A percentile compares a stretch with the other conserved stretches of the same genome.
These are phyloP conservation scores for Thoracochromis brauschi DNA, from an alignment of 2,113 vertebrate genomes.

Conservation along the genomic window DNA sequence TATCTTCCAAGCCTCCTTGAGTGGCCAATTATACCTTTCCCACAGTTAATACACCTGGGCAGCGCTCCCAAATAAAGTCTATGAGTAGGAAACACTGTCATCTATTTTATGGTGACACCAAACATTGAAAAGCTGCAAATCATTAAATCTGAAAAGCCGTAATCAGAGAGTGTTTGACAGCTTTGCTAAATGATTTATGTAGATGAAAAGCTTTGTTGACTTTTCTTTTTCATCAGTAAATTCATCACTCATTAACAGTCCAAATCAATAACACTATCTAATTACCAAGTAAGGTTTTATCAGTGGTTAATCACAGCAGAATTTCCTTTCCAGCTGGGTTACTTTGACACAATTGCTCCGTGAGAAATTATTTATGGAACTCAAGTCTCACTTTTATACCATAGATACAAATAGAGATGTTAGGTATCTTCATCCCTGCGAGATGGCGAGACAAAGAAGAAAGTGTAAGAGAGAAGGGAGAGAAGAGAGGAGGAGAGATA, in stretches of 20 bases:
- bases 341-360: neutral
- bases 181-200: neutral
- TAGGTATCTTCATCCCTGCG: neutral
- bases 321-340: neutral
- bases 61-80: accelerated
- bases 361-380: neutral
- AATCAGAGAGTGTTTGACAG: neutral
- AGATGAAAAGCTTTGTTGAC: neutral
- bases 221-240: neutral
- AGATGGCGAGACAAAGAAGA: neutral
- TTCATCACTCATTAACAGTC: neutral
- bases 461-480: neutral
- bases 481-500: neutral
- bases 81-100: neutral
- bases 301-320: neutral
- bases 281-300: neutral
- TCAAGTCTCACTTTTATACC: neutral
- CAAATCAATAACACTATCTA: neutral
- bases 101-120: neutral
- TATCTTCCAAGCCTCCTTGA: neutral
- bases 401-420: neutral
- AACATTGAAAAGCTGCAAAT: neutral
- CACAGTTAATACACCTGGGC: neutral
- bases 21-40: neutral
- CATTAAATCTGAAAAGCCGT: neutral